phyloP scores from a whole-genome alignment of 2,888 invertebrate species.

The Drosophila acutilabella region DNA sequence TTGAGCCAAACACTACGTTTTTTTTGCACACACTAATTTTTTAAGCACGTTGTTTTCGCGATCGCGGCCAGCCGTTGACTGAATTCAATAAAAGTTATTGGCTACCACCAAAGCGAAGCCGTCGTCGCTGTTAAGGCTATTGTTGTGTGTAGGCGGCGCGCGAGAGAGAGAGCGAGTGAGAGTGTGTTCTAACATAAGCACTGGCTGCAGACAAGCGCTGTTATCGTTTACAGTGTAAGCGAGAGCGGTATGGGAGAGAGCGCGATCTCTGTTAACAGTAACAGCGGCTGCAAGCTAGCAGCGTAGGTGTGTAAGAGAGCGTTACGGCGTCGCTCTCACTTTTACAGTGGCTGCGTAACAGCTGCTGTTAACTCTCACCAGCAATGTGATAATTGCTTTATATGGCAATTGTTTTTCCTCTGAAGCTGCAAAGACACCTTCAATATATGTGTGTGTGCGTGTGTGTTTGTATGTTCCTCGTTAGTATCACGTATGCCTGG shows the following conservation, averaged over 20 bases:
- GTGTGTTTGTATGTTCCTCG: conserved; percentile 11
- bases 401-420: conserved; percentile 29
- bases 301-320: neutral
- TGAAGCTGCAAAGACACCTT: conserved; percentile 39
- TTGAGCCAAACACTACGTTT: conserved; percentile 16
- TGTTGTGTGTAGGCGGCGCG: conserved; percentile 48
- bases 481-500: conserved; percentile 36
- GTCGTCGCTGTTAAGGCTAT: conserved; percentile 30
- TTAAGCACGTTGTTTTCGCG: conserved; percentile 58
- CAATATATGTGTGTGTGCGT: conserved; percentile 8
- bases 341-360: conserved; percentile 7
- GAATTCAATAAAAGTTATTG: conserved; percentile 75
- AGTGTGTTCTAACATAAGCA: neutral
- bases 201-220: neutral
- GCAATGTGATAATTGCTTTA: conserved; percentile 39
- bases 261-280: conserved; percentile 10
- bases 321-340: conserved; percentile 2
- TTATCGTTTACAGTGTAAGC: conserved; percentile 8
- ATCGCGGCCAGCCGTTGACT: conserved; percentile 81
- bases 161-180: neutral
- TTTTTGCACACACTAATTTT: conserved; percentile 11
- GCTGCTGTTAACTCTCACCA: conserved; percentile 1
- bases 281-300: neutral
- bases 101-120: conserved; percentile 61
- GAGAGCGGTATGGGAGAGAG: conserved; percentile 1